These are phyloP conservation scores for Girardinichthys multiradiatus DNA, from an alignment of 2,113 vertebrate genomes.

Conservation along the genomic window DNA sequence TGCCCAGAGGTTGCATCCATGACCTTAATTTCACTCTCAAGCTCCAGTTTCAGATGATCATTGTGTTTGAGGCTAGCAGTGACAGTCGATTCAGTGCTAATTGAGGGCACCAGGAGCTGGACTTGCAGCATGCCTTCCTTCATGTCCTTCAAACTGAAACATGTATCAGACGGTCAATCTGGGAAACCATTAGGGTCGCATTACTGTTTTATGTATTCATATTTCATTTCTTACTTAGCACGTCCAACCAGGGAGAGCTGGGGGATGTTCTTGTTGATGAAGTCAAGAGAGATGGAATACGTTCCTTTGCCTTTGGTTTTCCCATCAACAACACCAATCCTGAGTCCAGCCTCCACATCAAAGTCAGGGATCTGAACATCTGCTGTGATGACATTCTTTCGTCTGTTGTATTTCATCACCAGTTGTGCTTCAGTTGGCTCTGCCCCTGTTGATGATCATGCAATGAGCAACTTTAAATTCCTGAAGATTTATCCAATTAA, in stretches of 20 bases:
- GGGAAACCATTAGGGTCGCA: not conserved
- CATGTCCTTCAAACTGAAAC: constrained; percentile 77
- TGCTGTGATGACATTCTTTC: constrained; percentile 78
- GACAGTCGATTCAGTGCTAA: constrained; percentile 80
- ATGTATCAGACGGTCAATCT: not conserved
- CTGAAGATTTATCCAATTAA: not conserved
- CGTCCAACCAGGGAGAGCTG: constrained; percentile 85
- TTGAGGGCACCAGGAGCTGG: constrained; percentile 82
- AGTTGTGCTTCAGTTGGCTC: constrained; percentile 80
- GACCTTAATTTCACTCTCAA: constrained; percentile 81
- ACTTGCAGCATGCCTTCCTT: constrained; percentile 82
- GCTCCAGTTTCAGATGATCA: constrained; percentile 76
- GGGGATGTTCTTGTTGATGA: constrained; percentile 86
- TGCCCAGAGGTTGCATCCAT: constrained; percentile 80
- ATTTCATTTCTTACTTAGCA: constrained; percentile 83
- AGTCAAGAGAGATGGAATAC: constrained; percentile 83
- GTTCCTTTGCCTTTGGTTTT: constrained; percentile 71
- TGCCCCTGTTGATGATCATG: constrained; percentile 71
- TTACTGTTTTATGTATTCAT: not conserved
- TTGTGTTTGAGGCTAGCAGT: constrained; percentile 77
- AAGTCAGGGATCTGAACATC: constrained; percentile 85
- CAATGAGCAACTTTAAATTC: not conserved
- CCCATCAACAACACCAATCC: constrained; percentile 82
- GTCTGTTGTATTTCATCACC: constrained; percentile 85
- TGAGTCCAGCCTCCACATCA: constrained; percentile 84